Conservation (phyloP, 2,113 vertebrate species). For the Cricetomys ansorgei region DNA sequence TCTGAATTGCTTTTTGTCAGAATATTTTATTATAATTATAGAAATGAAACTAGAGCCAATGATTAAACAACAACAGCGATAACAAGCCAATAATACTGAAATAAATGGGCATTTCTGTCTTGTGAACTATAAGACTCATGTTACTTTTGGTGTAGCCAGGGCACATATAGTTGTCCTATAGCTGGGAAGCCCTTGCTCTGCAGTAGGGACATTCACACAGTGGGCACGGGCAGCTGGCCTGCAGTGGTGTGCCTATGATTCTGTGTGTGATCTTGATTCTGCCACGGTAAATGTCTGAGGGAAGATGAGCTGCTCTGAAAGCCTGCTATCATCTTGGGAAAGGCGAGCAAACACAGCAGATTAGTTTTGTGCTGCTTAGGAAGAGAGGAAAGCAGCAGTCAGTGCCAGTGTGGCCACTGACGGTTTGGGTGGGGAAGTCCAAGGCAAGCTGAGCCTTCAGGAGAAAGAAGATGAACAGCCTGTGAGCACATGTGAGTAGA, state of each 20-base stretch:
- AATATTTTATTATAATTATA: not conserved
- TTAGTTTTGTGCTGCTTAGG: conserved; percentile 17
- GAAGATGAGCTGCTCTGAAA: not conserved
- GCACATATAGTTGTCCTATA: conserved; percentile 83
- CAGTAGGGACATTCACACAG: not conserved
- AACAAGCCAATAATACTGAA: not conserved
- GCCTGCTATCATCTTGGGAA: not conserved
- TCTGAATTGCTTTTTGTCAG: not conserved
- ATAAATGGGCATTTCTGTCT: conserved; percentile 20
- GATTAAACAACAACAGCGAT: not conserved
- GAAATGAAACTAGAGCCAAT: not conserved
- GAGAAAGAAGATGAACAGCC: not conserved
- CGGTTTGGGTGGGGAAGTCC: not conserved
- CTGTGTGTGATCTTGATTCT: not conserved
- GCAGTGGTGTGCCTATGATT: not conserved
- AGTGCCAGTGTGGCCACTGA: not conserved
- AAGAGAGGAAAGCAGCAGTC: conserved; percentile 9
- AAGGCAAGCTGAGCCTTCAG: not conserved
- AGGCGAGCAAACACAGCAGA: not conserved
- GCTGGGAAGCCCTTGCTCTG: conserved; percentile 76
- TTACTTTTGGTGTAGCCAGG: conserved; percentile 74
- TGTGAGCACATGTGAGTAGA: not conserved
- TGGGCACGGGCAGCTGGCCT: not conserved
- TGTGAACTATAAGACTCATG: conserved; percentile 63
- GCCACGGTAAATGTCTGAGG: not conserved